Base-by-base conservation (phyloP, 2,797 vertebrate genomes). In the Avahi laniger region DNA sequence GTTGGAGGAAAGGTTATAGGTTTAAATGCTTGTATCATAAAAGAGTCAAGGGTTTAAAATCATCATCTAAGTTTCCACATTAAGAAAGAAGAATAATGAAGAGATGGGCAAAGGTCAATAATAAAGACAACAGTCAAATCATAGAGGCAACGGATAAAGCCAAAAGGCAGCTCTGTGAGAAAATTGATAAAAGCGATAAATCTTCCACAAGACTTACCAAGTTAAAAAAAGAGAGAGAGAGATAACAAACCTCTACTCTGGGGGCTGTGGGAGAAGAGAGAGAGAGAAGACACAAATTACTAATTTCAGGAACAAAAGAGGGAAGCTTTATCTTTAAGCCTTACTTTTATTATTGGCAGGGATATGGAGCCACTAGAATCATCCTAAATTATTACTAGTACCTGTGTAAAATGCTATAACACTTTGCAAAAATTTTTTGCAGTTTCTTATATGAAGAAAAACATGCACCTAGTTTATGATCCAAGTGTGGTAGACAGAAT, bases 51-150 rank as follows among this genome's bases (percentile, higher is more conserved):
- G 5, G 38, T 38, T 80, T 95, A 57, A 95, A 89, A 46, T 54
- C 26, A 2, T 85, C 26, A 72, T 48, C 78, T 85, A 54, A 73
- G 5, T 41, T 46, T 59, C 9, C 28, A 86, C 38, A 35, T 72
- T 85, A 50, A 81, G 59, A 85, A 85, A 80, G 26, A 93, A 59
- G 52, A 87, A 92, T 50, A 59, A 95, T 72, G 72, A 87, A 61
- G 43, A 91, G 17, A 69, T 59, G 9, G 46, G 76, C 12, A 54
- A 82, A 82, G 69, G 28, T 65, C 52, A 86, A 14, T 46, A 35
- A 87, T n/a, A 83, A 1, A 46, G 38, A 38, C 20, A 73, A 52
- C 46, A 61, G 63, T 46, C 69, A 86, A 69, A 28, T 63, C 52
- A 46, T 14, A 26, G 52, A 88, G 30, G 52, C 61, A 82, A 69